Conservation (phyloP, 1,140 invertebrate genomes). For the Drosophila saltans region DNA sequence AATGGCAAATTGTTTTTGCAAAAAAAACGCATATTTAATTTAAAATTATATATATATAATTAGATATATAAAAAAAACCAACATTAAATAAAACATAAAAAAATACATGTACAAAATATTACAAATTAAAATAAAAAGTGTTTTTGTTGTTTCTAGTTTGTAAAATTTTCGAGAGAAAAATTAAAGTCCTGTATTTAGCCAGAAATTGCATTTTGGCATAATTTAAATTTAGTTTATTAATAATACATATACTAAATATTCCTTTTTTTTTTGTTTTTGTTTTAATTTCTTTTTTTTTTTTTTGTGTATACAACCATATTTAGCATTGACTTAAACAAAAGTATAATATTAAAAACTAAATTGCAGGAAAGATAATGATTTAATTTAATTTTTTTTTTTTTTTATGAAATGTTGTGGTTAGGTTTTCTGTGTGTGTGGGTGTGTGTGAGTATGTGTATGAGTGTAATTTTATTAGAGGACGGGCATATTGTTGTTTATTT, state of each 20-base stretch:
- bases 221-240: slow-evolving; percentile 38
- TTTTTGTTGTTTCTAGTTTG: slow-evolving; percentile 1
- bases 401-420: slow-evolving; percentile 23
- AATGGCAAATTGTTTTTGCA: slow-evolving; percentile 6
- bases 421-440: slow-evolving; percentile 34
- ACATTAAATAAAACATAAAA: slow-evolving; percentile 54
- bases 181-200: slow-evolving; percentile 40
- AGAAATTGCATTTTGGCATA: slow-evolving; percentile 31
- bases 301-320: slow-evolving; percentile 67
- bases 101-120: slow-evolving; percentile 64
- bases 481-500: slow-evolving; percentile 32
- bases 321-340: slow-evolving; percentile 65
- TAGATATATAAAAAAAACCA: slow-evolving; percentile 55
- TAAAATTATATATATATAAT: slow-evolving; percentile 35
- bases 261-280: slow-evolving; percentile 3
- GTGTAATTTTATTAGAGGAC: slow-evolving; percentile 74
- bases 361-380: slow-evolving; percentile 36
- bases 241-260: slow-evolving; percentile 13
- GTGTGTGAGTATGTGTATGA: slow-evolving; percentile 28
- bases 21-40: slow-evolving; percentile 53
- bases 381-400: background rate
- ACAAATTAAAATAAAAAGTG: slow-evolving; percentile 19
- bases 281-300: slow-evolving; percentile 26
- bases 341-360: slow-evolving; percentile 67
- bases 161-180: slow-evolving; percentile 51